A percentile compares a stretch with the other conserved stretches of the same genome.
Evolutionary conservation across 2,113 vertebrate genomes (phyloP).

Genomic region (Seriola aureovittata): DNA sequence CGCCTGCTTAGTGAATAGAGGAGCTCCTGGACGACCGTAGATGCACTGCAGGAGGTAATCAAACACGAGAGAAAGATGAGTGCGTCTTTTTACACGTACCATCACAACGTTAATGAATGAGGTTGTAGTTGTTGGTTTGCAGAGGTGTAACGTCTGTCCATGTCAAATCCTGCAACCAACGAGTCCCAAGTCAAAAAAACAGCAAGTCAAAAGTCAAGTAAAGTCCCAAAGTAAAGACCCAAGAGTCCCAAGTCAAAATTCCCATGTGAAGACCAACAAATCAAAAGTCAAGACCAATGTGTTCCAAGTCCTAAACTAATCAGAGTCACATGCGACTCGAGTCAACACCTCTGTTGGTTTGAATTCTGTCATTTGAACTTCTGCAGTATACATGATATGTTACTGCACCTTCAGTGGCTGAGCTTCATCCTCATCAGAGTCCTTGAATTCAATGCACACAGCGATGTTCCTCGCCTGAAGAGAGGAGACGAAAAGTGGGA

Average conservation of each 20-base stretch:
- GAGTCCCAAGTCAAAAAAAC: not conserved
- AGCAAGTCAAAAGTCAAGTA: not conserved
- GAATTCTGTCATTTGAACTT: not conserved
- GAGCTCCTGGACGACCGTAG: slow-evolving; percentile 92
- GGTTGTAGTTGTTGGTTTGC: not conserved
- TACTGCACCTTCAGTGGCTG: slow-evolving; percentile 90
- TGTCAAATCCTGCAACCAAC: no score
- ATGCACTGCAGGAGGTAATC: slow-evolving; percentile 87
- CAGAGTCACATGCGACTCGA: no score
- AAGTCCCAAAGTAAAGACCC: not conserved
- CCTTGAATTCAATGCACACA: slow-evolving; percentile 94
- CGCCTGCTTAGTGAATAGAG: slow-evolving; percentile 91
- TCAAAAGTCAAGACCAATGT: not conserved
- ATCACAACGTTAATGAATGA: not conserved
- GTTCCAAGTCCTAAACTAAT: no score
- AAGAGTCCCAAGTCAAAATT: not conserved
- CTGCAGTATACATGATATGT: not conserved
- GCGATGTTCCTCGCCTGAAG: slow-evolving; percentile 96
- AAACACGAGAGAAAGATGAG: slow-evolving; percentile 5
- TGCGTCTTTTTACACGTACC: not conserved
- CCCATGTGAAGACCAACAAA: no score
- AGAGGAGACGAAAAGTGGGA: not conserved
- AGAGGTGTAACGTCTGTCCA: no score
- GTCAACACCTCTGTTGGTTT: not conserved
- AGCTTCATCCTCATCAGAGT: slow-evolving; percentile 93